These are phyloP conservation scores for Timema podura DNA, from an alignment of 2,888 invertebrate species.

Conservation along the genomic window DNA sequence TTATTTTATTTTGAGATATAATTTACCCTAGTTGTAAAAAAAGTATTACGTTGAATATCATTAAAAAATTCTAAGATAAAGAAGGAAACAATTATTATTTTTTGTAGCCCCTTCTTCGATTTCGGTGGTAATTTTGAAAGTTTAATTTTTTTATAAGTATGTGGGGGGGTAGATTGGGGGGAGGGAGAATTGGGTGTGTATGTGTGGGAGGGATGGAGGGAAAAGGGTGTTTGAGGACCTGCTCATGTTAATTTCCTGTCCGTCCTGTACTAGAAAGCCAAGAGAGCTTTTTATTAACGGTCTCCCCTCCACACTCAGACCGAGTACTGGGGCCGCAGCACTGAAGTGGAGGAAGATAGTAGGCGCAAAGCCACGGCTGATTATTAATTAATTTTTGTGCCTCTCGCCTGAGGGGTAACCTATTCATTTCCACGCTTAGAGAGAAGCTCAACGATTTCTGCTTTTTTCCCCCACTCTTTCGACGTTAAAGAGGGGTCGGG, in stretches of 20 bases:
- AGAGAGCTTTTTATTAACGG: slow-evolving; percentile 16
- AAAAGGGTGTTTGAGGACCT: not conserved
- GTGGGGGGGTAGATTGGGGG: too few species aligned
- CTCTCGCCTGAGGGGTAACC: slow-evolving; percentile 29
- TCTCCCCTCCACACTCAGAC: not conserved
- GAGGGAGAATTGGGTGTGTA: too few species aligned
- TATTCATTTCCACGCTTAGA: slow-evolving; percentile 30
- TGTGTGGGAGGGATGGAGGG: not conserved
- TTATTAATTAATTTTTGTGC: slow-evolving; percentile 31
- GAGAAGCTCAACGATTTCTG: slow-evolving; percentile 21
- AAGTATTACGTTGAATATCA: too few species aligned
- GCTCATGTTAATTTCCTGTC: slow-evolving; percentile 14
- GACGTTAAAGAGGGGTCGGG: too few species aligned
- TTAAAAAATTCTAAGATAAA: too few species aligned
- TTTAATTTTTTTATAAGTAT: too few species aligned
- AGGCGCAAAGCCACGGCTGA: slow-evolving; percentile 19
- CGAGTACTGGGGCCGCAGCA: not conserved
- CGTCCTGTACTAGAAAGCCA: slow-evolving; percentile 4
- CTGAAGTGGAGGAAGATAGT: not conserved
- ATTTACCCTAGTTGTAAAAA: too few species aligned
- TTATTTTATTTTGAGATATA: too few species aligned
- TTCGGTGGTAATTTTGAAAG: too few species aligned
- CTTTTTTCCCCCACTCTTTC: slow-evolving; percentile 16
- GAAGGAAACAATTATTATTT: too few species aligned
- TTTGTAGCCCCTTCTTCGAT: too few species aligned